phyloP scores from a whole-genome alignment of 2,797 vertebrate species.

The Hapalemur alaotrensis region DNA sequence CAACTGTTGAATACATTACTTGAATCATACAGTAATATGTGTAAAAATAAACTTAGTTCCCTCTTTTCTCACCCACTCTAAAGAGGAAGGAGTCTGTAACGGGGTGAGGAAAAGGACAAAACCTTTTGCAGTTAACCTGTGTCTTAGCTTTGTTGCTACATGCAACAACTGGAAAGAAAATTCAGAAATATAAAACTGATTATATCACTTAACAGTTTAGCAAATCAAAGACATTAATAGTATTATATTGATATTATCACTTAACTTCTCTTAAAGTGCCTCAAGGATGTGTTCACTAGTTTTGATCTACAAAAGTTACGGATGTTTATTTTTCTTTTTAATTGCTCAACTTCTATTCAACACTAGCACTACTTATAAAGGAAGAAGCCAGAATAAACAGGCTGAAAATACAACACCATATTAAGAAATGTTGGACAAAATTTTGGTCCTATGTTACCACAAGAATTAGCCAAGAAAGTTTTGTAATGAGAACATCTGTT shows the following conservation, averaged over 20 bases:
- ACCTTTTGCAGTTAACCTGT: background rate
- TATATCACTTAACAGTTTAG: background rate
- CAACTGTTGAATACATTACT: background rate
- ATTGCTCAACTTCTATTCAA: constrained; percentile 44
- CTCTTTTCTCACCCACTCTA: background rate
- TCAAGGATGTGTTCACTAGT: constrained; percentile 41
- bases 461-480: constrained; percentile 59
- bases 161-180: constrained; percentile 44
- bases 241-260: constrained; percentile 30
- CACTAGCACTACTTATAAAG: constrained; percentile 44
- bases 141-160: constrained; percentile 41
- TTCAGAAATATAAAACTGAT: constrained; percentile 39
- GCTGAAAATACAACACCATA: constrained; percentile 41
- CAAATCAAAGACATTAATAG: constrained; percentile 42
- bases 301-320: constrained; percentile 38
- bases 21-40: background rate
- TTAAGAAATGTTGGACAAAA: constrained; percentile 52
- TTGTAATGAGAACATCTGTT: constrained; percentile 38
- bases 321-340: constrained; percentile 61
- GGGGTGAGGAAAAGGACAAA: constrained; percentile 34
- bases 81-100: background rate
- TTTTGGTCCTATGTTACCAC: constrained; percentile 4
- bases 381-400: constrained; percentile 54
- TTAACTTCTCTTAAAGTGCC: constrained; percentile 18
- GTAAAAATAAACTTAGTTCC: constrained; percentile 14